A percentile compares a stretch with the other conserved stretches of the same genome.
Evolutionary conservation across 2,113 vertebrate species (phyloP).

Genomic region (Abramis brama): DNA sequence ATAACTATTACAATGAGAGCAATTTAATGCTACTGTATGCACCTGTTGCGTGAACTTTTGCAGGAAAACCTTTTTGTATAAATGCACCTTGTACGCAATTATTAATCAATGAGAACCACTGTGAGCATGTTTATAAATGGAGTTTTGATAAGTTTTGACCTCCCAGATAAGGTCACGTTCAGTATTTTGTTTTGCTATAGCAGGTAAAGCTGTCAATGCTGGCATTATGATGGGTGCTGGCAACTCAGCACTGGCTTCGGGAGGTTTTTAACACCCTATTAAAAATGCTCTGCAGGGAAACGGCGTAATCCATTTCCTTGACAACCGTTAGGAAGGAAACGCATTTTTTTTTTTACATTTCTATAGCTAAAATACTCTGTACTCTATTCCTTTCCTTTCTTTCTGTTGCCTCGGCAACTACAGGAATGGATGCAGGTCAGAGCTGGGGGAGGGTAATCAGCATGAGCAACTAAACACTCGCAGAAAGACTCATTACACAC

Average conservation of each 20-base stretch:
- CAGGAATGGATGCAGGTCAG: slow-evolving; percentile 86
- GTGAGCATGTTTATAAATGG: background rate
- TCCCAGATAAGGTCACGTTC: slow-evolving; percentile 4
- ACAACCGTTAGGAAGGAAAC: slow-evolving; percentile 20
- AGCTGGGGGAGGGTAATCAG: slow-evolving; percentile 52
- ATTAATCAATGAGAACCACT: background rate
- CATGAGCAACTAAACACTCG: slow-evolving; percentile 42
- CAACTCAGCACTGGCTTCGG: background rate
- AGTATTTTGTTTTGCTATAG: background rate
- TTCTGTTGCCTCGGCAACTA: slow-evolving; percentile 90
- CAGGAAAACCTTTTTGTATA: background rate
- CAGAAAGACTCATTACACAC: slow-evolving; percentile 42
- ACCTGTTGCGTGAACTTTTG: background rate
- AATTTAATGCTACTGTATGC: background rate
- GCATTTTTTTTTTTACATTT: background rate
- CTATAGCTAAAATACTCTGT: slow-evolving; percentile 30
- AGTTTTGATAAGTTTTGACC: background rate
- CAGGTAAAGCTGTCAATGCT: background rate
- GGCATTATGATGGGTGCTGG: background rate
- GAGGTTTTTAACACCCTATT: slow-evolving; percentile 25
- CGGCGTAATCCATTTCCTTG: slow-evolving; percentile 23
- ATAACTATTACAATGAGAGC: background rate
- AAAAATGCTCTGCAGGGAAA: background rate
- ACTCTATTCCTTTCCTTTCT: slow-evolving; percentile 26
- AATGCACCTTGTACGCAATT: background rate